Base-by-base conservation (phyloP, 2,113 vertebrate genomes). In the Chascanopsetta lugubris region DNA sequence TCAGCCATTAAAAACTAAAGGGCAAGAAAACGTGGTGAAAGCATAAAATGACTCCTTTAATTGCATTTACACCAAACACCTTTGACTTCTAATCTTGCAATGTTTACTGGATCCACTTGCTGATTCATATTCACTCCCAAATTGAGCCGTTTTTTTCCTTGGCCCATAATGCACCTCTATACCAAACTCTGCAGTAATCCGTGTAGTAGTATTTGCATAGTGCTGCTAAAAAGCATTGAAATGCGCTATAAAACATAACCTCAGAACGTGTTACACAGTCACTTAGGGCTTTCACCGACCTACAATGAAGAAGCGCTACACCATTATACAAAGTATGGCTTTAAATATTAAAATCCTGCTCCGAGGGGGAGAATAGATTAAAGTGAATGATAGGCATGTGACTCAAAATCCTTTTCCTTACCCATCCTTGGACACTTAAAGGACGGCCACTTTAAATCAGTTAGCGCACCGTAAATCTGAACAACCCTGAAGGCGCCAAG, bases 401-500 rank as follows among this genome's bases (percentile, higher is more conserved):
- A 24, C 18, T 65, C 50, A 51, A 69, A 47, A 26, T n/a, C n/a
- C 8, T 11, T 24, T 51, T 68, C 20, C 18, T 30, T 21, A 32
- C 13, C 54, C 27, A 46, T 17, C 40, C 48, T 67, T 65, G 62
- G 26, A 51, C 48, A 49, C 3, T 46, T n/a, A 29, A 34, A n/a
- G 15, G 24, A 17, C 36, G 66, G 42, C 12, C 45, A 53, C 61
- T 58, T 60, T 60, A 63, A 64, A 69, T 71, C 47, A 38, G 17
- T 61, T 54, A 26, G 47, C 26, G 2, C 47, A 18, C 47, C 29
- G 29, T 70, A 53, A 77, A 77, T 69, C 48, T 40, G 21, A 48
- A n/a, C 17, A 38, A 24, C 15, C 34, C 47, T 62, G 55, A 56
- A 53, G 53, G 29, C 40, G 22, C 53, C 61, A 24, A 55, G 47